Percentiles rank a stretch among this genome's conserved stretches.
phyloP scores from a whole-genome alignment of 2,797 vertebrate genomes.

The Silurus aristotelis region DNA sequence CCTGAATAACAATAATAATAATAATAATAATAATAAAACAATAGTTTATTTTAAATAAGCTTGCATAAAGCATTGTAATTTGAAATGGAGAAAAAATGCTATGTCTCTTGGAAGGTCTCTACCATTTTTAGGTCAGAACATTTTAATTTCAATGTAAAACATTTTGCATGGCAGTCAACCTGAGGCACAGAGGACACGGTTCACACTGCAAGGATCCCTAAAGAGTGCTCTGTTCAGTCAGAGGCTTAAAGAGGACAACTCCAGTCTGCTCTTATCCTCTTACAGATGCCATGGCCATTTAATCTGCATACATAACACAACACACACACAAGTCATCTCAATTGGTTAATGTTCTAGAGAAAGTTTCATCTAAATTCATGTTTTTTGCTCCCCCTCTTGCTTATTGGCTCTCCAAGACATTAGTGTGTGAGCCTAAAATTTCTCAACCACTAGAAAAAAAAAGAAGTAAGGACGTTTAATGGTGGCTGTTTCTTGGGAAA shows the following conservation, averaged over 20 bases:
- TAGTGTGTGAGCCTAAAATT: conserved; percentile 8
- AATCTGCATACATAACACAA: conserved; percentile 54
- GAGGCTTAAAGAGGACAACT: conserved; percentile 52
- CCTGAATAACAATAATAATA: background rate
- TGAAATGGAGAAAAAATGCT: background rate
- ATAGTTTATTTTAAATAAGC: background rate
- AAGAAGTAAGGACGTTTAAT: conserved; percentile 51
- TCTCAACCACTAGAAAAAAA: conserved; percentile 37
- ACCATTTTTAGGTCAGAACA: background rate
- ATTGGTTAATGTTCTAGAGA: conserved; percentile 35
- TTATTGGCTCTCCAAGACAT: conserved; percentile 18
- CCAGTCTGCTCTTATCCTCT: conserved; percentile 47
- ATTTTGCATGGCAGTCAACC: conserved; percentile 42
- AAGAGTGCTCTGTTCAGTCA: conserved; percentile 50
- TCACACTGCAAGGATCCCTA: conserved; percentile 40
- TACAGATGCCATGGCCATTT: conserved; percentile 50
- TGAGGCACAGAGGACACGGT: conserved; percentile 24
- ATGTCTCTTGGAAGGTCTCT: background rate
- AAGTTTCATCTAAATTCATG: conserved; percentile 33
- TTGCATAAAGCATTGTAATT: background rate
- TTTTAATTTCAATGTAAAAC: conserved; percentile 43
- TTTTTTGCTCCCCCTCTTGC: conserved; percentile 23
- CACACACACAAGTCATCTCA: conserved; percentile 34
- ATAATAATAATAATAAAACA: too few relatives aligned
- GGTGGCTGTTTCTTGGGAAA: conserved; percentile 51